Conservation (phyloP, 1,140 invertebrate species). For the Anastatus disparis region DNA sequence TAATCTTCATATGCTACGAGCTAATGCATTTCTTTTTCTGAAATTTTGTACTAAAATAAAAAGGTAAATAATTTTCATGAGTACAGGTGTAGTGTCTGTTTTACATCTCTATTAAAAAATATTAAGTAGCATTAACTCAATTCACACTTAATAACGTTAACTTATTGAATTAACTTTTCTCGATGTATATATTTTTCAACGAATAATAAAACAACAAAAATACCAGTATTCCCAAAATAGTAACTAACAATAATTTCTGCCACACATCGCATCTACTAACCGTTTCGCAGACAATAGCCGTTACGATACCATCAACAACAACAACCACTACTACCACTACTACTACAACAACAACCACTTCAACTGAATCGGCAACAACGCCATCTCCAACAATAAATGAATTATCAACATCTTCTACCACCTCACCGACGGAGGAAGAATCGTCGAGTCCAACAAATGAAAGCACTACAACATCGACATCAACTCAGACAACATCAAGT, state of each 20-base stretch:
- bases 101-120: no score
- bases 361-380: constrained; percentile 46
- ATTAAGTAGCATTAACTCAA: no score
- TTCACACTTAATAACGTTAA: no score
- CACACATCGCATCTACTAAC: constrained; percentile 65
- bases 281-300: constrained; percentile 61
- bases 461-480: neutral
- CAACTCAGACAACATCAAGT: neutral
- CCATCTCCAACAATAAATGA: constrained; percentile 26
- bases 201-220: neutral
- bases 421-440: constrained; percentile 20
- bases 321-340: constrained; percentile 46
- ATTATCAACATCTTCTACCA: constrained; percentile 26
- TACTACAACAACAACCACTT: constrained; percentile 45
- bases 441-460: neutral
- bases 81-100: no score
- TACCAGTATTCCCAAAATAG: constrained; percentile 43
- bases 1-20: no score
- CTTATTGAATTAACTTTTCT: constrained; percentile 16
- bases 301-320: constrained; percentile 44
- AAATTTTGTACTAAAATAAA: no score
- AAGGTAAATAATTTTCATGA: no score
- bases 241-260: constrained; percentile 62
- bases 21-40: no score
- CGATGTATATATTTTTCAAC: neutral